These are phyloP conservation scores for Cheumatopsyche charites DNA, from an alignment of 1,140 invertebrate genomes.

Conservation along the genomic window DNA sequence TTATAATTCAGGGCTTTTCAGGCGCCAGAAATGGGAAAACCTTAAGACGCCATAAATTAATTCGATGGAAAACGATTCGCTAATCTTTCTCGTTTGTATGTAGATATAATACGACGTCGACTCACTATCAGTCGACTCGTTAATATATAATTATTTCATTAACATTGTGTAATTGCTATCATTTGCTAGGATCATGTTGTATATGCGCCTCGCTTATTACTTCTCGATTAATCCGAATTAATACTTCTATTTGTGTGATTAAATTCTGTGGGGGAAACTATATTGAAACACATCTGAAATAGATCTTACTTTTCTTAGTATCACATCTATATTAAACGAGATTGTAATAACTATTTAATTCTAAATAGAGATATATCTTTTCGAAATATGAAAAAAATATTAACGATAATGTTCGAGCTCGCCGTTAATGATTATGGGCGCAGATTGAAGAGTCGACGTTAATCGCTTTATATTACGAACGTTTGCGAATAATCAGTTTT, in stretches of 20 bases:
- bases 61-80: conserved; percentile 19
- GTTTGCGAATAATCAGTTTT: conserved; percentile 7
- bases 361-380: no score
- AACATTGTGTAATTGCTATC: no score
- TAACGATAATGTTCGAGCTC: no score
- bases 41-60: conserved; percentile 16
- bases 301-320: no score
- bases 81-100: not conserved
- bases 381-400: no score
- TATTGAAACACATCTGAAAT: not conserved
- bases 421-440: no score
- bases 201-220: not conserved
- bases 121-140: not conserved
- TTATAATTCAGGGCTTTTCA: conserved; percentile 1
- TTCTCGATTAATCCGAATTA: not conserved
- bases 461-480: not conserved
- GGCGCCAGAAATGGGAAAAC: no score
- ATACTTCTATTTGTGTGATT: not conserved
- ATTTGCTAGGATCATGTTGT: not conserved
- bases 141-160: conserved; percentile 15
- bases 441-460: not conserved
- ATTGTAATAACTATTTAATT: no score
- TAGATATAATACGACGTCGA: not conserved
- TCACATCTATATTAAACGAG: no score
- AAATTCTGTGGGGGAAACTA: not conserved